Evolutionary conservation across 1,140 invertebrate genomes (phyloP), one percentile per base, ranked within the genome.

Genomic region (Scaptomyza pallida): DNA sequence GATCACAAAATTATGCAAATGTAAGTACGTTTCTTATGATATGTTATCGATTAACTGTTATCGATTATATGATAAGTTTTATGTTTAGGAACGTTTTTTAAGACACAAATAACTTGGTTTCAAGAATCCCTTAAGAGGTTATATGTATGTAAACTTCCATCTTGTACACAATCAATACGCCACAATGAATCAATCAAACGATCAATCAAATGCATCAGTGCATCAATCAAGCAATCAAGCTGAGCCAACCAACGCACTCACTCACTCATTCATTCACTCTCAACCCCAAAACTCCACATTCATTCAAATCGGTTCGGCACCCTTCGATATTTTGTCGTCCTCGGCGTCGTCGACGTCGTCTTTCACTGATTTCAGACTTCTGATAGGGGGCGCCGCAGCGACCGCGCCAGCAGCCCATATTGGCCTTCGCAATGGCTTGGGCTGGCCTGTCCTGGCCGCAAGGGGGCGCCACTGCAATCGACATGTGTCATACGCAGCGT

Each of bases 401-500:
- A 30, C 26, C 72, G 19, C 19, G n/a, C n/a, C n/a, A n/a, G n/a
- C n/a, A n/a, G n/a, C n/a, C n/a, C n/a, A n/a, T 26, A 9, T 30
- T 55, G 21, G 51, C 35, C 16, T 35, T 10, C 8, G 33, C n/a
- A 5, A 5, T 26, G 23, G 2, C 23, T 1, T 26, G 23, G 23
- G 23, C 23, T 26, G 23, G 23, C 23, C 43, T 26, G 10, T 15
- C 15, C 41, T 10, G 63, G 70, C 19, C 55, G 23, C 45, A 72
- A 71, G 77, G 60, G 72, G 77, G 65, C 76, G 65, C 60, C 65
- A 80, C 52, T 81, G 78, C 78, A 76, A 76, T 80, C 78, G 78
- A 80, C 78, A 80, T 80, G 68, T 80, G 78, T 80, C 78, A 81
- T 81, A 76, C 78, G 78, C 78, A 81, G 78, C 63, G 41, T 73